Evolutionary conservation across 2,797 vertebrate genomes (phyloP), one percentile per base, ranked within the genome.

Genomic region (Lateolabrax maculatus): DNA sequence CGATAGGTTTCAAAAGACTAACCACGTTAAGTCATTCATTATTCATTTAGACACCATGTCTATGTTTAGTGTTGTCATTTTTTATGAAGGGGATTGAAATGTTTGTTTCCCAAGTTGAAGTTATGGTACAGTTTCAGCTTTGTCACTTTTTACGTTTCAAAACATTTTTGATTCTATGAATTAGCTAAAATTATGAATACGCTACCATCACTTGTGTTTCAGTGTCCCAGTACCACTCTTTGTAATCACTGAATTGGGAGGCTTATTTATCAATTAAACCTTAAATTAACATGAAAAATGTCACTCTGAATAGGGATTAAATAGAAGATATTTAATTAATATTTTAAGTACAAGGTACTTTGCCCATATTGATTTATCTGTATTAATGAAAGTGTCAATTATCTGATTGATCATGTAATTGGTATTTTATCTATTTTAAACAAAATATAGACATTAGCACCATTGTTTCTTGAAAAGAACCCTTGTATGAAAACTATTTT

Each of bases 401-500:
- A 81, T 86, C 16, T 73, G 49, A 80, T 71, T 55, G 72, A 81
- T 87, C 58, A 73, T 76, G 79, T 52, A 89, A 90, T 93, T 87
- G 81, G 85, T 87, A 82, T 89, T 90, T 86, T 87, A 83, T 89
- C 84, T 87, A 89, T 87, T 91, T 85, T 68, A 82, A 89, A 74
- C 68, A 82, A 89, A 71, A 73, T 77, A 84, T 60, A 87, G 71
- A 74, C 58, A 78, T 79, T 85, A 66, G 71, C 83, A 84, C 72
- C 64, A 87, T 88, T 85, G 64, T 92, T 89, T 89, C 81, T 89
- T 88, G 81, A 87, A 80, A 90, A 90, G 48, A 87, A 84, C 77
- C 81, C 84, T 90, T 88, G 64, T 92, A 91, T 92, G 90, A 93
- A 90, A 93, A 91, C 81, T 93, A 93, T 93, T 95, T 95, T 95